Evolutionary conservation across 2,888 invertebrate genomes (phyloP).

Genomic region (Patella caerulea): DNA sequence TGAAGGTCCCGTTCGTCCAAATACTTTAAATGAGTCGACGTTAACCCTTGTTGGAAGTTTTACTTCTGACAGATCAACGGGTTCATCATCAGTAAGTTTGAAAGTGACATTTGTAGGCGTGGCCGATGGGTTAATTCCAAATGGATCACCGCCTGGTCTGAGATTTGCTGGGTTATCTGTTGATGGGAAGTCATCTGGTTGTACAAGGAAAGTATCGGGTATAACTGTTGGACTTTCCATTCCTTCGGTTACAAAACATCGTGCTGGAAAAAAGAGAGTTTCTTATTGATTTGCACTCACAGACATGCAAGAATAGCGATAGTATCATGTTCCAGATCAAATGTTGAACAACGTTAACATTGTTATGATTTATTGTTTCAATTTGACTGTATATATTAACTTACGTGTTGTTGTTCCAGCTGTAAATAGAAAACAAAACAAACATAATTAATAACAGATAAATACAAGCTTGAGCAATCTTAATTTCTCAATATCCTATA

Average conservation of each 20-base stretch:
- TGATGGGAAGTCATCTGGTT: neutral
- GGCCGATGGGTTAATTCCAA: neutral
- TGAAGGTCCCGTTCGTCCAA: no score
- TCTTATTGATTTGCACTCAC: no score
- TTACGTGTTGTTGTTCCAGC: no score
- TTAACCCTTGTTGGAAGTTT: neutral
- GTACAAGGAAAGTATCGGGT: neutral
- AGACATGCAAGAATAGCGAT: no score
- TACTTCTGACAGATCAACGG: neutral
- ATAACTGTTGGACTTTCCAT: slow-evolving; percentile 5
- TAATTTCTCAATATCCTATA: no score
- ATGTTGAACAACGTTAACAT: no score
- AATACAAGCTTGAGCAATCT: no score
- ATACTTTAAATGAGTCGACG: neutral
- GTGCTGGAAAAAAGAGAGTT: neutral
- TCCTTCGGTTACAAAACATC: neutral
- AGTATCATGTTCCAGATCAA: no score
- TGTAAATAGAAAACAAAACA: no score
- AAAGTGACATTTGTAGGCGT: neutral
- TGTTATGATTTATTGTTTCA: no score
- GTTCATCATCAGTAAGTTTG: neutral
- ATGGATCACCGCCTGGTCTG: neutral
- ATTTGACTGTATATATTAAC: no score
- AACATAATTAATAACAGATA: no score
- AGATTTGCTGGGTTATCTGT: neutral